phyloP scores from a whole-genome alignment of 2,113 vertebrate species.

The Ellobius talpinus region DNA sequence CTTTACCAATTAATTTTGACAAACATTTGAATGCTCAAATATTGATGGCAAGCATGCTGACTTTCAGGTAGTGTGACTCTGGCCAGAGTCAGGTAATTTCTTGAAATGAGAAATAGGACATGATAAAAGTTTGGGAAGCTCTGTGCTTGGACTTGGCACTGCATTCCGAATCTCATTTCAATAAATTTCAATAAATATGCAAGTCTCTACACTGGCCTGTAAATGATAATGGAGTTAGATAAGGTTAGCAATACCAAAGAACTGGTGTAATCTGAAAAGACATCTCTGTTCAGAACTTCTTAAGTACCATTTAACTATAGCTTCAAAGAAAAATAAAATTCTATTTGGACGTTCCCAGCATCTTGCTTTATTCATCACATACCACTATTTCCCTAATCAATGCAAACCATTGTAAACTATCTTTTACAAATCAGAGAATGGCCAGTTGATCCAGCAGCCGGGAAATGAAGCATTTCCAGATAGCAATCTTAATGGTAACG shows the following conservation, averaged over 20 bases:
- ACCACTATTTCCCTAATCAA: conserved; percentile 26
- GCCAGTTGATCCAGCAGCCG: conserved; percentile 27
- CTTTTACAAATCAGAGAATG: conserved; percentile 52
- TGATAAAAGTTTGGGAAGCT: not conserved
- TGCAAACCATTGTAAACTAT: conserved; percentile 53
- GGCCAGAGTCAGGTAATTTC: not conserved
- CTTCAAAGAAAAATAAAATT: conserved; percentile 25
- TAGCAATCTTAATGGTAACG: conserved; percentile 50
- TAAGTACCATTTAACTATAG: not conserved
- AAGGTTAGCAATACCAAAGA: not conserved
- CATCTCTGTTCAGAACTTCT: conserved; percentile 8
- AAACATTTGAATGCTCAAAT: not conserved
- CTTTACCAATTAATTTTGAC: not conserved
- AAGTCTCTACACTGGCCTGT: not conserved
- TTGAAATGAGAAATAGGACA: not conserved
- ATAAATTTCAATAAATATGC: not conserved
- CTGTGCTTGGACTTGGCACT: not conserved
- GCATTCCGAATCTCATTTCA: not conserved
- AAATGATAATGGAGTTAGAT: conserved; percentile 10
- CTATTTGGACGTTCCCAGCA: conserved; percentile 29
- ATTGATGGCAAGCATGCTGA: not conserved
- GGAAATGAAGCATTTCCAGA: conserved; percentile 38
- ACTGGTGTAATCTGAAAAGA: not conserved
- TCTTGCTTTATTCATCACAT: not conserved
- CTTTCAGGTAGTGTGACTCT: not conserved